phyloP scores from a whole-genome alignment of 1,140 invertebrate genomes.

The Papilio polytes region DNA sequence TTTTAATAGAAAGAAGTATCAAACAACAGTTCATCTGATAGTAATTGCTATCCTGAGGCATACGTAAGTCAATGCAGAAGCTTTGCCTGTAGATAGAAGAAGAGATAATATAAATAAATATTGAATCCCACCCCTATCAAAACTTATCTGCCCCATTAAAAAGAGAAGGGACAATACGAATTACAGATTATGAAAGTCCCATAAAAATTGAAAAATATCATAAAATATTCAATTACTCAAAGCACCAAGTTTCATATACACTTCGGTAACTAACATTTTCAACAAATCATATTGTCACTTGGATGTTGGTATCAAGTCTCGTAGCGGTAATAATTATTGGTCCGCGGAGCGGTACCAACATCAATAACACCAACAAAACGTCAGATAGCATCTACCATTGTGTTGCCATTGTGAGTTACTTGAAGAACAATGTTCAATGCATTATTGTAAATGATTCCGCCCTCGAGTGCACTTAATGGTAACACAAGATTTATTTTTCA shows the following conservation, averaged over 20 bases:
- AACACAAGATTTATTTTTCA: neutral
- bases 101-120: too few relatives aligned
- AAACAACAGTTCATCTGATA: too few relatives aligned
- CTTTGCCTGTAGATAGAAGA: too few relatives aligned
- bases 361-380: slow-evolving; percentile 51
- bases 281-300: slow-evolving; percentile 22
- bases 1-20: too few relatives aligned
- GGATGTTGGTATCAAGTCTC: neutral
- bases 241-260: neutral
- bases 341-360: slow-evolving; percentile 49
- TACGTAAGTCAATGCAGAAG: too few relatives aligned
- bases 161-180: too few relatives aligned
- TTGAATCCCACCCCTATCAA: too few relatives aligned
- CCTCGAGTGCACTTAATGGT: neutral
- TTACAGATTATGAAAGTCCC: too few relatives aligned
- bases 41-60: too few relatives aligned
- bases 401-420: slow-evolving; percentile 34
- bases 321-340: slow-evolving; percentile 2
- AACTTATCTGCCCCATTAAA: too few relatives aligned
- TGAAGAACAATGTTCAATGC: slow-evolving; percentile 24
- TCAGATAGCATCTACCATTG: slow-evolving; percentile 47
- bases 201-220: neutral
- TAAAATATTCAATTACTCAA: neutral
- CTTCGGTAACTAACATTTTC: neutral
- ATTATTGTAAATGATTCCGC: slow-evolving; percentile 5